Base-by-base conservation (phyloP, 2,888 invertebrate genomes). In the Drosophila mimetica region DNA sequence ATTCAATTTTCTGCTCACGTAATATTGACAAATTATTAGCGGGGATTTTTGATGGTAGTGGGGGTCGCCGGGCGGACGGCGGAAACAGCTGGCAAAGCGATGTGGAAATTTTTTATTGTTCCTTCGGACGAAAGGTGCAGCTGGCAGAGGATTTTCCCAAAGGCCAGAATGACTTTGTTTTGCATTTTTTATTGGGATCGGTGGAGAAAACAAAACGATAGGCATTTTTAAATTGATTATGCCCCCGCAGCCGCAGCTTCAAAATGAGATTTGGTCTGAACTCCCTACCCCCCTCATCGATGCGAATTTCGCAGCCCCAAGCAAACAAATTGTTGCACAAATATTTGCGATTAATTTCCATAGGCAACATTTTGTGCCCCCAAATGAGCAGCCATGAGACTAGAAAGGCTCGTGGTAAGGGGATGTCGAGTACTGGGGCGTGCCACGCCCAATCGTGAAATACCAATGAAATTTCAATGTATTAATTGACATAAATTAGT, bases 21-120 rank as follows among this genome's bases (percentile, higher is more conserved):
- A 83, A 82, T 90, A 89, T 90, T 90, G 90, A 90, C 90, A 90
- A 90, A 90, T 90, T 89, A 90, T 89, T 90, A 83, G 83, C 80
- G 81, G 75, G 79, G 82, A 84, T 89, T 90, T 88, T 75, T 82
- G 85, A 85, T 83, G 76, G 79, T 74, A 73, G 69, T 71, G 65
- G 63, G 36, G 51, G 50, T 14, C 28, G 32, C n/a, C n/a, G 42
- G 39, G 20, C 30, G 41, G 41, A n/a, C n/a, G 47, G 55, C 70
- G 50, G 30, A 61, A 61, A 47, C 69, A 70, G 69, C 61, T 70
- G 69, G 71, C 52, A 47, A 52, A 22, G 59, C 60, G 36, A 71
- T 51, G 66, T 66, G 57, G 42, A 75, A 64, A 79, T 71, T 67
- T 79, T 52, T 50, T 72, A 60, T 50, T 69, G 70, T 71, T 64